Conservation (phyloP, 2,797 vertebrate species). For the Tauraco hartlaubi region DNA sequence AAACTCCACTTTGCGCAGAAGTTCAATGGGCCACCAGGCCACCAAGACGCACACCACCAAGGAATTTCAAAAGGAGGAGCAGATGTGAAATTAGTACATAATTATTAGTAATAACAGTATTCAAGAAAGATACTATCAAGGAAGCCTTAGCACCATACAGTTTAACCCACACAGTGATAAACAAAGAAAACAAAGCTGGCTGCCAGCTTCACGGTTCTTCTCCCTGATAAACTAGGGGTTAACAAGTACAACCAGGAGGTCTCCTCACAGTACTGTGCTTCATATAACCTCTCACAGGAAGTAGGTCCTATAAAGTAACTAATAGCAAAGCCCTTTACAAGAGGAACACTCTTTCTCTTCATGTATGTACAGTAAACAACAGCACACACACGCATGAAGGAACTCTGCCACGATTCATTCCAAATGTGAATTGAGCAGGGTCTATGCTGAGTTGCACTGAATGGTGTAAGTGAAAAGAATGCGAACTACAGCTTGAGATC, state of each 20-base stretch:
- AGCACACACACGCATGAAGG: not conserved
- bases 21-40: not conserved
- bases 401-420: not conserved
- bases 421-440: not conserved
- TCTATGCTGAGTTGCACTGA: not conserved
- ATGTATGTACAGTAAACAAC: not conserved
- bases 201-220: not conserved
- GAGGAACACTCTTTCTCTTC: not conserved
- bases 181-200: not conserved
- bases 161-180: not conserved
- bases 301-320: not conserved
- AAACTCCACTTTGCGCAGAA: not conserved
- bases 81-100: not conserved
- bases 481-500: not conserved
- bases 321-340: not conserved
- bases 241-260: not conserved
- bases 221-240: not conserved
- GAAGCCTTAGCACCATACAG: not conserved
- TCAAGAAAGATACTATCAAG: not conserved
- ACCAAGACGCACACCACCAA: constrained; percentile 11
- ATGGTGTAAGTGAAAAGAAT: not conserved
- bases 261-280: not conserved
- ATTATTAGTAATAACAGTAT: not conserved
- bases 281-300: not conserved
- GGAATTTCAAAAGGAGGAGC: not conserved